phyloP scores from a whole-genome alignment of 2,888 invertebrate species.

The Prosopocoilus inquinatus region DNA sequence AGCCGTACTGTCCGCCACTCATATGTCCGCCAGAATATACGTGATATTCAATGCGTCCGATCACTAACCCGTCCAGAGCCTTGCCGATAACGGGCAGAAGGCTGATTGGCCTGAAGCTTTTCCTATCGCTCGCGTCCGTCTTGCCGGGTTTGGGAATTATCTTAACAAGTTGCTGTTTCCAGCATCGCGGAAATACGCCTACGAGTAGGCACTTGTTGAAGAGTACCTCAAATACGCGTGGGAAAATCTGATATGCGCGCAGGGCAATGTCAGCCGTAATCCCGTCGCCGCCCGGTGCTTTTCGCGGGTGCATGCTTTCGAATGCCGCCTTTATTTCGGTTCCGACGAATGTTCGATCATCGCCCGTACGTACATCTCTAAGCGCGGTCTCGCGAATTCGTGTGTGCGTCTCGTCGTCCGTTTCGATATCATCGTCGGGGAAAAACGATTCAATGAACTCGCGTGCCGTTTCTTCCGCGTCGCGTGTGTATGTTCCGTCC shows the following conservation, averaged over 20 bases:
- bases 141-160: slow-evolving; percentile 9
- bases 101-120: slow-evolving; percentile 11
- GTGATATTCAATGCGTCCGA: slow-evolving; percentile 4
- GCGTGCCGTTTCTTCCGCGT: no score
- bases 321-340: slow-evolving; percentile 9
- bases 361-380: background rate
- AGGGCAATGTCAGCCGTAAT: slow-evolving; percentile 11
- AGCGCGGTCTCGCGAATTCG: background rate
- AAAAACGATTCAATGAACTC: no score
- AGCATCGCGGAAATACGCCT: slow-evolving; percentile 8
- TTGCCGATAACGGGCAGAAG: slow-evolving; percentile 16
- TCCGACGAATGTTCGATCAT: background rate
- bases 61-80: slow-evolving; percentile 4
- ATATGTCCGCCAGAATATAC: background rate
- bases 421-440: no score
- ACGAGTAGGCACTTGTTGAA: slow-evolving; percentile 6
- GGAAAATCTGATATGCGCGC: background rate
- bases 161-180: slow-evolving; percentile 5
- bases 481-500: slow-evolving; percentile 1
- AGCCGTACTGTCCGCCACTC: slow-evolving; percentile 11
- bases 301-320: background rate
- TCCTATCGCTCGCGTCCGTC: background rate
- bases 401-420: background rate
- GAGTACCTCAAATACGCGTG: background rate
- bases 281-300: slow-evolving; percentile 12